Conservation (phyloP, 1,140 invertebrate species). For the Drosophila quadrilineata region DNA sequence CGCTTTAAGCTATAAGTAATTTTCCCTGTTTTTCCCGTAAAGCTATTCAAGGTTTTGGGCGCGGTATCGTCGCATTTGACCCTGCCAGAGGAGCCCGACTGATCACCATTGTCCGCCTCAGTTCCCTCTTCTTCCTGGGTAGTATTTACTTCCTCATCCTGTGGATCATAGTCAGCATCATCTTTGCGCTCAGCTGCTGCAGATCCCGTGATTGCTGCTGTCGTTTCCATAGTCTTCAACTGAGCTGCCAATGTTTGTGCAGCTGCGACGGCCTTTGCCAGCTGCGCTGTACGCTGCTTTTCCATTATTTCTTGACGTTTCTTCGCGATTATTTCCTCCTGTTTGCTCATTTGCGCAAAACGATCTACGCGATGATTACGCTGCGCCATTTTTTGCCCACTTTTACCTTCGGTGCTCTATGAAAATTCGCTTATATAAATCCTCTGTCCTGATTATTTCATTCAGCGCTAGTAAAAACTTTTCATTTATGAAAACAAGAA, state of each 20-base stretch:
- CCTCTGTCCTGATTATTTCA: slow-evolving; percentile 1
- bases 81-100: not conserved
- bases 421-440: slow-evolving; percentile 48
- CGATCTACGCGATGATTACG: slow-evolving; percentile 74
- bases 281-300: slow-evolving; percentile 84
- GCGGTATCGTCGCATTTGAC: slow-evolving; percentile 35
- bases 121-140: slow-evolving; percentile 29
- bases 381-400: slow-evolving; percentile 58
- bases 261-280: slow-evolving; percentile 81
- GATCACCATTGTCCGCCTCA: slow-evolving; percentile 23
- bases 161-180: too few relatives aligned
- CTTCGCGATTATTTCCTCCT: slow-evolving; percentile 89
- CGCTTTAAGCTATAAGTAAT: slow-evolving; percentile 67
- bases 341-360: slow-evolving; percentile 84
- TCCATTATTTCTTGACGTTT: slow-evolving; percentile 88
- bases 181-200: slow-evolving; percentile 7
- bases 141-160: slow-evolving; percentile 32
- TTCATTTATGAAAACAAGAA: slow-evolving; percentile 15
- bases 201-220: not conserved
- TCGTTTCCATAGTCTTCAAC: slow-evolving; percentile 53
- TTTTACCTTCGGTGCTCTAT: slow-evolving; percentile 1
- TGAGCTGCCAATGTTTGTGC: slow-evolving; percentile 68
- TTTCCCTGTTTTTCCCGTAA: slow-evolving; percentile 73
- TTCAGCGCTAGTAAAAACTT: slow-evolving; percentile 27
- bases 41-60: slow-evolving; percentile 57